Conservation (phyloP, 2,888 invertebrate genomes). For the Anticlea derivata region DNA sequence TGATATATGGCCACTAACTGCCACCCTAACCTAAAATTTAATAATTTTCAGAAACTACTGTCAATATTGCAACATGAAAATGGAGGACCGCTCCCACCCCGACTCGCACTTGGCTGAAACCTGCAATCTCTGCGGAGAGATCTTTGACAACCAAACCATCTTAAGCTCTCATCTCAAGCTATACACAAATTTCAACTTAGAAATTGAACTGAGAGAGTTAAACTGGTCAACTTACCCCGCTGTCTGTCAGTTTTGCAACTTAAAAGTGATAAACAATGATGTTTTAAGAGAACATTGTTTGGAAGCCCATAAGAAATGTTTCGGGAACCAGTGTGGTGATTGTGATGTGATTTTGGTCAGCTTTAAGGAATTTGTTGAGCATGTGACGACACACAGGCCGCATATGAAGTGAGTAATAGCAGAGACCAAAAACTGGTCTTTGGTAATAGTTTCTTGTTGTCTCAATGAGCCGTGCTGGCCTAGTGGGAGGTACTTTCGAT, state of each 20-base stretch:
- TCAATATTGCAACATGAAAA: constrained; percentile 15
- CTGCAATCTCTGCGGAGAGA: constrained; percentile 14
- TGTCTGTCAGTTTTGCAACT: constrained; percentile 15
- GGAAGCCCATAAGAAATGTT: constrained; percentile 16
- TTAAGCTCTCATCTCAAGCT: not conserved
- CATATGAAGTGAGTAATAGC: constrained; percentile 20
- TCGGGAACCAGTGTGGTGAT: constrained; percentile 18
- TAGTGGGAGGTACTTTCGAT: too few species aligned
- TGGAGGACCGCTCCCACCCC: not conserved
- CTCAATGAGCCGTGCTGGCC: too few species aligned
- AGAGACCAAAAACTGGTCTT: too few species aligned
- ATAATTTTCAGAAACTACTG: constrained; percentile 12
- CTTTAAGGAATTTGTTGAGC: constrained; percentile 18
- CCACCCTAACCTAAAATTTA: too few species aligned
- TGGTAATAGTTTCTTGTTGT: too few species aligned
- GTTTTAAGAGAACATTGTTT: constrained; percentile 14
- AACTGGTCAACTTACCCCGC: constrained; percentile 22
- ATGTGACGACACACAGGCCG: constrained; percentile 19
- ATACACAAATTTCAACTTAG: not conserved
- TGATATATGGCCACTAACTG: too few species aligned
- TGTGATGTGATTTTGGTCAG: constrained; percentile 4
- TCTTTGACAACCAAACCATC: not conserved
- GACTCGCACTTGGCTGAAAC: not conserved
- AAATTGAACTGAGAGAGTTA: too few species aligned
- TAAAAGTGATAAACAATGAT: not conserved